Conservation (phyloP, 2,888 invertebrate genomes). For the Pegoplata infirma region DNA sequence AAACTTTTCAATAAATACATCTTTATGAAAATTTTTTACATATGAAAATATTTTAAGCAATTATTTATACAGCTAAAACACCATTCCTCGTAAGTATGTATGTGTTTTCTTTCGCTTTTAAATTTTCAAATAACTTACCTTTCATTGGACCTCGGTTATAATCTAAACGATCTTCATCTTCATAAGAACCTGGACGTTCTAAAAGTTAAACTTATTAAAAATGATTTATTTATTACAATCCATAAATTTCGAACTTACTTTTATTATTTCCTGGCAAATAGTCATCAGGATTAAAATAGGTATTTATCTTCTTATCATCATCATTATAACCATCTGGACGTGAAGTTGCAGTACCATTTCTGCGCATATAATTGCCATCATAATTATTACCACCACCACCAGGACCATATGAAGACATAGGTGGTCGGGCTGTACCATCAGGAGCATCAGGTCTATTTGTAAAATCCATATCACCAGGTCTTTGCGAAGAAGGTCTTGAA, state of each 20-base stretch:
- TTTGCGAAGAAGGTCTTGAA: conserved; percentile 26
- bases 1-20: no score
- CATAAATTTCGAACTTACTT: conserved; percentile 68
- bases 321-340: conserved; percentile 67
- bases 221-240: neutral
- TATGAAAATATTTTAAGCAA: neutral
- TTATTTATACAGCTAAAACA: neutral
- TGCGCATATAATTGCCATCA: conserved; percentile 64
- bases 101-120: no score
- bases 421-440: conserved; percentile 60
- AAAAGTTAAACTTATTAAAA: conserved; percentile 9
- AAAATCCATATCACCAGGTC: conserved; percentile 68
- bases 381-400: conserved; percentile 64
- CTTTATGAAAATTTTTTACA: no score
- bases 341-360: conserved; percentile 63
- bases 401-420: conserved; percentile 62
- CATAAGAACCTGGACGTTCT: conserved; percentile 68
- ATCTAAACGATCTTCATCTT: conserved; percentile 65
- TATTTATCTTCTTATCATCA: conserved; percentile 76
- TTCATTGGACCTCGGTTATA: conserved; percentile 70
- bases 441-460: conserved; percentile 74
- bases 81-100: no score
- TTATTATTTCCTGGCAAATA: conserved; percentile 73
- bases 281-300: conserved; percentile 77
- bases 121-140: conserved; percentile 65